These are phyloP conservation scores for Rhyzopertha dominica DNA, from an alignment of 1,140 invertebrate genomes.

Conservation along the genomic window DNA sequence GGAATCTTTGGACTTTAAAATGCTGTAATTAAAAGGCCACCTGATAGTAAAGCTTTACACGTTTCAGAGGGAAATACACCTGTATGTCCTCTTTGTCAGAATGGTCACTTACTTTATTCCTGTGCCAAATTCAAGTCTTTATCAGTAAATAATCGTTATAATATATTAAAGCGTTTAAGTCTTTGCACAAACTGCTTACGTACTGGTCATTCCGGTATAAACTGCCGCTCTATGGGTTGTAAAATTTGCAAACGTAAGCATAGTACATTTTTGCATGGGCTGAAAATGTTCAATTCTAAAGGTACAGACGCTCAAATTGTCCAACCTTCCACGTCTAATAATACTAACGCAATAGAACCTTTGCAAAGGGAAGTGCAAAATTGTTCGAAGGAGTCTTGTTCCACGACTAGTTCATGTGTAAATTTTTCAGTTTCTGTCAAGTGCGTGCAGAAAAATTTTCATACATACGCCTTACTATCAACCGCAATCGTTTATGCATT, in stretches of 20 bases:
- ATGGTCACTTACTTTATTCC: neutral
- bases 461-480: no score
- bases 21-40: neutral
- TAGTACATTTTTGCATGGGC: slow-evolving; percentile 1
- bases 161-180: neutral
- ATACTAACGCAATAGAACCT: no score
- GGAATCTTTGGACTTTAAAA: neutral
- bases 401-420: no score
- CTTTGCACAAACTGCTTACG: slow-evolving; percentile 6
- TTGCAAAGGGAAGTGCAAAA: no score
- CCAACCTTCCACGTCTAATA: no score
- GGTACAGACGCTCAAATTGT: no score
- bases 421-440: no score
- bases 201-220: neutral
- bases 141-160: neutral
- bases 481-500: no score
- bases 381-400: no score
- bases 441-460: no score
- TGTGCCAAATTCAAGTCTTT: neutral
- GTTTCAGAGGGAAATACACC: neutral
- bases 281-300: no score
- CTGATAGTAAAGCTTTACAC: neutral
- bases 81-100: slow-evolving; percentile 1
- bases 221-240: neutral
- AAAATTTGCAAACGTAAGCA: neutral